Evolutionary conservation across 92 coral and sea anemone species (phyloP).

Genomic region (Chrysogorgia sp.): DNA sequence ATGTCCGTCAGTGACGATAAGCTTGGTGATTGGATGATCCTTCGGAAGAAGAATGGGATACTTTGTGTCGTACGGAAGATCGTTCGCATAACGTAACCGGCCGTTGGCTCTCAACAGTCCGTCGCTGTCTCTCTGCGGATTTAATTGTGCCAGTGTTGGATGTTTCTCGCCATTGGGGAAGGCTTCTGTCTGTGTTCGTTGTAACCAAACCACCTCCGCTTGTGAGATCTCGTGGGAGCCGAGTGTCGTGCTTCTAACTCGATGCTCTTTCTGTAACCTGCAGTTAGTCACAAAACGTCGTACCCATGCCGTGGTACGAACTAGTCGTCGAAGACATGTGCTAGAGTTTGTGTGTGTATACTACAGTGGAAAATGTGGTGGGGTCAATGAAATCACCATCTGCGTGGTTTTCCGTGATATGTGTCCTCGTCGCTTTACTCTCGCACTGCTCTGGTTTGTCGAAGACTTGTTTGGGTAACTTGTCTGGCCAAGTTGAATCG

Average conservation of each 20-base stretch:
- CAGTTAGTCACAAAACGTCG: constrained; percentile 52
- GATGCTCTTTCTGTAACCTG: constrained; percentile 53
- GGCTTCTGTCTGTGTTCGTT: no score
- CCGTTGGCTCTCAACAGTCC: constrained; percentile 41
- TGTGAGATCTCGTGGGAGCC: not conserved
- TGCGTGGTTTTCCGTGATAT: constrained; percentile 8
- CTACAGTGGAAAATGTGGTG: constrained; percentile 49
- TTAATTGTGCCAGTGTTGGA: not conserved
- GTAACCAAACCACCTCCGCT: constrained; percentile 45
- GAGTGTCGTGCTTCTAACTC: not conserved
- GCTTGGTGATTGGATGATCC: constrained; percentile 37
- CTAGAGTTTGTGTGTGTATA: no score
- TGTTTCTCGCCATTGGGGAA: constrained; percentile 30
- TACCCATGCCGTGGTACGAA: no score
- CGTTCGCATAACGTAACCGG: constrained; percentile 38
- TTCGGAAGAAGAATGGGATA: constrained; percentile 42
- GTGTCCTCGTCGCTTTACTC: not conserved
- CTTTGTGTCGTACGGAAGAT: constrained; percentile 8
- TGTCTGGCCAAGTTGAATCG: constrained; percentile 55
- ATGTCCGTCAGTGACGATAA: constrained; percentile 30
- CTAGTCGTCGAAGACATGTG: no score
- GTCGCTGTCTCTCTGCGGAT: constrained; percentile 37
- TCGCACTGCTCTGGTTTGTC: constrained; percentile 9
- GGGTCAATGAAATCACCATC: constrained; percentile 28
- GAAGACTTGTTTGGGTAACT: constrained; percentile 1